A percentile compares a stretch with the other conserved stretches of the same genome.
These are phyloP conservation scores for Eristalis arbustorum DNA, from an alignment of 2,888 invertebrate genomes.

Conservation along the genomic window DNA sequence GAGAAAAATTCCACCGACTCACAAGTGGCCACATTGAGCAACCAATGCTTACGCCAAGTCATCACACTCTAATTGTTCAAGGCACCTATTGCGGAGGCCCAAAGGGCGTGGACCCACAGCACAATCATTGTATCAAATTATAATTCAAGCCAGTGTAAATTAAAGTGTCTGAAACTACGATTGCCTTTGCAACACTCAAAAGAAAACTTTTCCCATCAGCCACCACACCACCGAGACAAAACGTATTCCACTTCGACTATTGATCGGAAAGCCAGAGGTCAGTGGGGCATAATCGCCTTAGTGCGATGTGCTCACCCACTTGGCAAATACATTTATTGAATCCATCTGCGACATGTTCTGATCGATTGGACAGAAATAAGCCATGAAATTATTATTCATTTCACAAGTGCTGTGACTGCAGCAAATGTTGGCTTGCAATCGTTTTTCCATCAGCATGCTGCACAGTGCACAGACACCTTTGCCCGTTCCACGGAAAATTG, in stretches of 20 bases:
- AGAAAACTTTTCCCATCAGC: neutral
- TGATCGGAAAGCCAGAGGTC: neutral
- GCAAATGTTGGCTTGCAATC: neutral
- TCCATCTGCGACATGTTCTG: neutral
- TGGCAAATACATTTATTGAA: neutral
- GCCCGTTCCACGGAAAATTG: neutral
- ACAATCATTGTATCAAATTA: too few species aligned
- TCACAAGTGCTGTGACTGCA: neutral
- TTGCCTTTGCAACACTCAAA: neutral
- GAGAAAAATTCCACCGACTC: too few species aligned
- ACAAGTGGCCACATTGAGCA: too few species aligned
- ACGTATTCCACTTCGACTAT: neutral
- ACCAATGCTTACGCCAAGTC: too few species aligned
- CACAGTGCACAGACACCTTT: neutral
- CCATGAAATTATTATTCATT: neutral
- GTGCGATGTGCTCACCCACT: neutral
- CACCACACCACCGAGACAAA: neutral
- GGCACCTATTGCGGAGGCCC: too few species aligned
- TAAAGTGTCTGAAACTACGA: too few species aligned
- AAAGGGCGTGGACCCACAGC: too few species aligned
- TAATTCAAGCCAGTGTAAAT: too few species aligned
- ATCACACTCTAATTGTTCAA: too few species aligned
- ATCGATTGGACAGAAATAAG: neutral
- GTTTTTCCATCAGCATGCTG: neutral
- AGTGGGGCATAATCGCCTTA: neutral